Base-by-base conservation (phyloP, 2,888 invertebrate genomes). In the Halocaridina rubra region DNA sequence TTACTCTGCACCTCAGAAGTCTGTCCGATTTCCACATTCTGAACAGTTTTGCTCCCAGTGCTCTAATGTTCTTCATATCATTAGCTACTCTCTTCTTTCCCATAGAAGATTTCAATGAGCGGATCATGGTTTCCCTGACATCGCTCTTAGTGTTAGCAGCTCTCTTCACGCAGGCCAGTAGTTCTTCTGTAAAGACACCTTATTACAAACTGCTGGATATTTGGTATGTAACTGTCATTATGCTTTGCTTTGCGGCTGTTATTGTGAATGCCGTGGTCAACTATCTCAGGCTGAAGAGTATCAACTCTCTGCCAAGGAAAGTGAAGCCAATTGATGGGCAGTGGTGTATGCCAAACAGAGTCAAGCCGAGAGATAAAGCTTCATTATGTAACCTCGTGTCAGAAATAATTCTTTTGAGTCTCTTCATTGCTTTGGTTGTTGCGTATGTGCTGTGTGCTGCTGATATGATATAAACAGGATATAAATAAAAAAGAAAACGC, bases 81-180 rank as follows among this genome's bases (percentile, higher is more conserved):
- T 57, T 64, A 3, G 13, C 53, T n/a, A 79, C 64, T 0, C 29
- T 84, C 32, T 84, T 74, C 64, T 79, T 79, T 67, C 74, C 79
- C n/a, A 57, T 84, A 10, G 16, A 13, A 2, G 33, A 84, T 24
- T 84, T 84, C 69, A 84, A 75, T 33, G 84, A 84, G 61, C n/a
- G 84, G 32, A 67, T 84, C 57, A 78, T 75, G 75, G 79, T 74
- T 0, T 59, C 79, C 8, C 64, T 84, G n/a, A 84, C 79, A 22
- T 67, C 57, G 2, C 33, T 82, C 22, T 24, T 82, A n/a, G 82
- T 82, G 3, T 32, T 77, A 29, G 82, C 77, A 27, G 77, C 76
- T 3, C 71, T 82, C 29, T 82, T 82, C 39, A 27, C 82, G 7
- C 77, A 77, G 27, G 82, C 72, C n/a, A 32, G 53, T 46, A 1